Percentiles rank a stretch among this genome's conserved stretches.
phyloP scores from a whole-genome alignment of 1,140 invertebrate species.

The Atta texana region DNA sequence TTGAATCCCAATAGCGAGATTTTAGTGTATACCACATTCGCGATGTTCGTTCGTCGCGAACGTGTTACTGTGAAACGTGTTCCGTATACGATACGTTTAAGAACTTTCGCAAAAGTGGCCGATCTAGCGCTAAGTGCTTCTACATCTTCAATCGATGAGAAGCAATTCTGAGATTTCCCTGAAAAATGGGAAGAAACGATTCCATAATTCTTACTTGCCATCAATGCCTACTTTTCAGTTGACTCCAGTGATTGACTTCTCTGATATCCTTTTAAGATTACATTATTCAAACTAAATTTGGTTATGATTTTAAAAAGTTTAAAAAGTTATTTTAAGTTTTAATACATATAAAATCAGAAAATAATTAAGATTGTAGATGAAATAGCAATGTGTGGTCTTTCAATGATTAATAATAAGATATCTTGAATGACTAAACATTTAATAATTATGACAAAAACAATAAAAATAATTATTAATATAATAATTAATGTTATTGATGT shows the following conservation, averaged over 20 bases:
- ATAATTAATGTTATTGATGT: background rate
- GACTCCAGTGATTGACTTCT: background rate
- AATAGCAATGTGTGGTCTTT: background rate
- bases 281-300: background rate
- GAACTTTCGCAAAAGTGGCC: constrained; percentile 42
- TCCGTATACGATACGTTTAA: constrained; percentile 49
- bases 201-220: background rate
- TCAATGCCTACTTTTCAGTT: background rate
- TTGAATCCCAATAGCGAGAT: constrained; percentile 80
- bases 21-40: constrained; percentile 75
- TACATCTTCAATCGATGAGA: constrained; percentile 8
- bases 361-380: background rate
- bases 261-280: background rate
- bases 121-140: constrained; percentile 43
- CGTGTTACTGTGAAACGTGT: constrained; percentile 66
- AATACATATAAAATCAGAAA: background rate
- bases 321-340: background rate
- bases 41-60: constrained; percentile 69
- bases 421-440: constrained; percentile 8
- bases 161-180: background rate
- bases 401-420: background rate
- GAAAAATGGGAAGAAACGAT: background rate
- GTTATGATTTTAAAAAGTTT: background rate
- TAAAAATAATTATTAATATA: constrained; percentile 12
- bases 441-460: background rate